Percentiles rank a stretch among this genome's conserved stretches.
These are phyloP conservation scores for Drosophila elegans DNA, from an alignment of 1,140 invertebrate species.

Conservation along the genomic window DNA sequence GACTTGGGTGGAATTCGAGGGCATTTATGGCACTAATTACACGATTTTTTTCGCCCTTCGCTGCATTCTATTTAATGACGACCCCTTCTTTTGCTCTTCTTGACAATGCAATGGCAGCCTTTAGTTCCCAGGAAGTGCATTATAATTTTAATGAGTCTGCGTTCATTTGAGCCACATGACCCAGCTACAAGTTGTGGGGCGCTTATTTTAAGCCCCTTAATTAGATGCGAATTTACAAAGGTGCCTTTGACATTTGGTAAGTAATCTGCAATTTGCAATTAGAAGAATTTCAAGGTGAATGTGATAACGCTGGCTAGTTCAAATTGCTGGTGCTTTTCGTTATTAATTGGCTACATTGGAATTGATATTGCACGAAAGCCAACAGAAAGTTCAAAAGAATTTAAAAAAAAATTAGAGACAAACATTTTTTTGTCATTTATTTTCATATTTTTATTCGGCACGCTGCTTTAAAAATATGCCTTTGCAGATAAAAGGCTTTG, in stretches of 20 bases:
- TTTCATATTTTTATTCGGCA: too few species aligned
- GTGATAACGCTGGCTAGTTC: not conserved
- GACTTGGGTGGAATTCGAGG: constrained; percentile 9
- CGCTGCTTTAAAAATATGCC: too few species aligned
- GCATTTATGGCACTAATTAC: constrained; percentile 50
- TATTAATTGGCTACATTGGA: too few species aligned
- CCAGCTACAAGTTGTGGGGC: not conserved
- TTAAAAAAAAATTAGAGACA: too few species aligned
- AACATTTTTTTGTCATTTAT: too few species aligned
- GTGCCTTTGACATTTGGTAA: constrained; percentile 59
- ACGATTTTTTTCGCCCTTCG: constrained; percentile 11
- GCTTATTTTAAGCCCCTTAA: constrained; percentile 16
- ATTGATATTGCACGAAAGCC: too few species aligned
- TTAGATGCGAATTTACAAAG: constrained; percentile 60
- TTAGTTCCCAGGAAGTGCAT: constrained; percentile 40
- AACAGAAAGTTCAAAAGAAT: too few species aligned
- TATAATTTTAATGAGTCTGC: constrained; percentile 58
- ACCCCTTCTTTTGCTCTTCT: not conserved
- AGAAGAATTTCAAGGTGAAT: not conserved
- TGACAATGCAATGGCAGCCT: constrained; percentile 30
- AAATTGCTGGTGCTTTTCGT: not conserved
- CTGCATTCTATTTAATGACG: constrained; percentile 14
- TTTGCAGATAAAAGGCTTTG: too few species aligned
- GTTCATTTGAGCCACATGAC: constrained; percentile 9
- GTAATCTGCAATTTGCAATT: constrained; percentile 18